Base-by-base conservation (phyloP, 2,113 vertebrate species). In the Nothocercus nigrocapillus region DNA sequence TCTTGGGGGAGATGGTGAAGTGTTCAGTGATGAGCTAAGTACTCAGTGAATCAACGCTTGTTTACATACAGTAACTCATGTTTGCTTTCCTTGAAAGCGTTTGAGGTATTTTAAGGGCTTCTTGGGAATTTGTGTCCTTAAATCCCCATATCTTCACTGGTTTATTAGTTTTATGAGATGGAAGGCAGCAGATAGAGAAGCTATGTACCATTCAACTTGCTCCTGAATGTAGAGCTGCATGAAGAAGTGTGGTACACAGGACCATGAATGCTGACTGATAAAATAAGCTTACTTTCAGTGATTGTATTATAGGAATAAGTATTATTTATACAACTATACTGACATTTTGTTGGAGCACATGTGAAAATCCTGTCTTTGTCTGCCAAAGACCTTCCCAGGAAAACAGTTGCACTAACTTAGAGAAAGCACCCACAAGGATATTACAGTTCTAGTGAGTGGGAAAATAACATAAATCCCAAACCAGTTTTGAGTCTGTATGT, bases 371-470 rank as follows among this genome's bases (percentile, higher is more conserved):
- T 61, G 15, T 61, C 47, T 93, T 84, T 87, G 13, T 69, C 27
- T 93, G 80, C 77, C 88, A 95, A 88, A 92, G 54, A 73, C 42
- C 63, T 94, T 84, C 74, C 74, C 67, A 51, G 66, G 58, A 95
- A 96, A 95, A 86, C 22, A 73, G 66, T 73, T 85, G 40, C 73
- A 24, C 34, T 89, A 94, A 54, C 42, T 74, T 82, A 80, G 93
- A 94, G 49, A 87, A 94, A 87, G 27, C 44, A 77, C 82, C 69
- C 24, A 40, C 49, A 7, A 73, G 27, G 44, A 63, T 51, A 45
- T 80, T 76, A 54, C 21, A 82, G 84, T n/a, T 21, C 30, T 79
- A 14, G 25, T 49, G 24, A 85, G 40, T 7, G 58, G 45, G 53
- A 90, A 69, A 86, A 63, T 18, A 66, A 85, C 44, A 80, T 53